Base-by-base conservation (phyloP, 2,888 invertebrate genomes). In the Phorcus lineatus region DNA sequence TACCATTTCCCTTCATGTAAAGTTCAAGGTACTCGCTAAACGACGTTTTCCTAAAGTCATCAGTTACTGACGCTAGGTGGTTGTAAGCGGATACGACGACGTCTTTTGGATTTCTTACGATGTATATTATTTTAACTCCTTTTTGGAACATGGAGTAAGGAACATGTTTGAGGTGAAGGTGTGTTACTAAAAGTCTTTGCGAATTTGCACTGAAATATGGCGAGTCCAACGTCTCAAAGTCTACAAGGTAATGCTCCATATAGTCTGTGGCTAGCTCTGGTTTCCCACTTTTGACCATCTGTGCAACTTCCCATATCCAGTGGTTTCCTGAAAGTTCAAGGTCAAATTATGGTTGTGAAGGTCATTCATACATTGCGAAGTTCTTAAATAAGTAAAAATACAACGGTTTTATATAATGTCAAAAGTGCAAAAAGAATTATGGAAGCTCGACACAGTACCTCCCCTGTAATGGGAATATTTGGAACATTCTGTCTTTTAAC, bases 91-190 rank as follows among this genome's bases (percentile, higher is more conserved):
- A 80, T 19, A 80, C 80, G 17, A 52, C 74, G 17, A 78, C 78
- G 62, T 77, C 77, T 74, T 80, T 80, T 40, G 78, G 77, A 74
- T 80, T 80, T 47, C 80, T 36, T 0, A 36, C 57, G 17, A 80
- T 52, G 40, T 77, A 74, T 31, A 80, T 78, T 17, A 78, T 78
- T n/a, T 80, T 80, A 17, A 54, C n/a, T 28, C 74, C 70, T 6
- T 77, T 66, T 11, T 62, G 62, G 62, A 80, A 40, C 55, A 80
- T 52, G 40, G 31, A 28, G 31, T 67, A n/a, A 19, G 77, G 70
- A n/a, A 80, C 31, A 28, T 54, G 36, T 16, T 24, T 53, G 13
- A 67, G 74, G 28, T 24, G 74, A 1, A 80, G 74, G 36, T 80
- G 80, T 2, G 80, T 74, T n/a, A 67, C 77, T 11, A 80, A 52